Evolutionary conservation across 1,140 invertebrate genomes (phyloP).

Genomic region (Leptoteleia sp.): DNA sequence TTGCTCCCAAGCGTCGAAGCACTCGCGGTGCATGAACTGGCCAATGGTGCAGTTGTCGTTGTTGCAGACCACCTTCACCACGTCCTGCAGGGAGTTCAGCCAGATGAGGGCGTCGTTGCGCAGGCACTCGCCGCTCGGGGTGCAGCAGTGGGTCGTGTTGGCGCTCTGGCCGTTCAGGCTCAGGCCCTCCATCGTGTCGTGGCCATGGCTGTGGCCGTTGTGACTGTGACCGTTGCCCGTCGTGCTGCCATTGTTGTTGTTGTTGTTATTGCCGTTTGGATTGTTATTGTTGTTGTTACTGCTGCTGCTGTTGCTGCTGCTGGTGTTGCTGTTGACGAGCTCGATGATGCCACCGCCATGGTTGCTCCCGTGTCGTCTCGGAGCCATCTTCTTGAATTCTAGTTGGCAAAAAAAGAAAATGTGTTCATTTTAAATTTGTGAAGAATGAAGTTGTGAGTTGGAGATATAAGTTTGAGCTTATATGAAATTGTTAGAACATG

Average conservation of each 20-base stretch:
- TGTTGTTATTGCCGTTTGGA: conserved; percentile 4
- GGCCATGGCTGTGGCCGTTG: conserved; percentile 38
- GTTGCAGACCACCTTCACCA: conserved; percentile 95
- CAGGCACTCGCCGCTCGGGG: conserved; percentile 89
- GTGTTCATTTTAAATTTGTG: too few species aligned
- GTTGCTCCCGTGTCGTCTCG: conserved; percentile 75
- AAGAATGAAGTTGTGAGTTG: too few species aligned
- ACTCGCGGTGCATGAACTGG: conserved; percentile 96
- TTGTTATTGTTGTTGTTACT: conserved; percentile 19
- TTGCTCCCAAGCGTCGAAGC: conserved; percentile 96
- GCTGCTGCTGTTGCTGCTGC: conserved; percentile 12
- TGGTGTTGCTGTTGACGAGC: conserved; percentile 30
- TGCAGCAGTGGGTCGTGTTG: conserved; percentile 87
- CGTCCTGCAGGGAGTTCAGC: conserved; percentile 88
- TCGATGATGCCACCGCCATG: conserved; percentile 75
- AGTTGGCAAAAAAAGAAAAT: not conserved
- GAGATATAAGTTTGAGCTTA: too few species aligned
- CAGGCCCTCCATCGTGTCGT: conserved; percentile 54
- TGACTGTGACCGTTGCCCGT: conserved; percentile 33
- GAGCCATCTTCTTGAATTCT: conserved; percentile 72
- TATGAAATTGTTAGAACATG: too few species aligned
- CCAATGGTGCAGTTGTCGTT: conserved; percentile 94
- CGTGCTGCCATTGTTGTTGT: conserved; percentile 20
- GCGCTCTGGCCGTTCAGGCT: conserved; percentile 75
- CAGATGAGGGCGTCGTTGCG: conserved; percentile 85